phyloP scores from a whole-genome alignment of 1,140 invertebrate species.

The Caenorhabditis elegans region DNA sequence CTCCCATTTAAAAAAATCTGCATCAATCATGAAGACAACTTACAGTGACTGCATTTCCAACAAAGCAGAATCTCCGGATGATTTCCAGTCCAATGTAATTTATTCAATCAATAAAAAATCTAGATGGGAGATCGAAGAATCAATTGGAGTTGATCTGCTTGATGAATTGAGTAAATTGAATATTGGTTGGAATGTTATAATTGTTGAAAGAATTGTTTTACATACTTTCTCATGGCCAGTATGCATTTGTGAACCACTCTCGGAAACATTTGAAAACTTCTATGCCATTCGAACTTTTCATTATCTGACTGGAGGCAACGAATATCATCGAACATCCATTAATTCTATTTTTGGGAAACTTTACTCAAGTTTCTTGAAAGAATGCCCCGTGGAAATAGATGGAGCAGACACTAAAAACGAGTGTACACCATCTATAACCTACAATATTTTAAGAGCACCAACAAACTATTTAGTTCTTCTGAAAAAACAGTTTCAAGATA shows the following conservation, averaged over 20 bases:
- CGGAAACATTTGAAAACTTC: background rate
- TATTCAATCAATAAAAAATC: background rate
- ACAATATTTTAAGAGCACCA: background rate
- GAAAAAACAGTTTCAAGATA: background rate
- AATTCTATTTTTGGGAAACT: background rate
- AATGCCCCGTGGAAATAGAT: no score
- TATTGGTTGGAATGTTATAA: background rate
- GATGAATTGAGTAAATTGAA: background rate
- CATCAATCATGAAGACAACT: background rate
- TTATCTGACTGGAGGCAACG: background rate
- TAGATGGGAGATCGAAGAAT: background rate
- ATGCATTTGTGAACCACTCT: background rate
- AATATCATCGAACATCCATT: background rate
- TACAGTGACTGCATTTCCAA: no score
- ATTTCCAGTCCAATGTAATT: background rate
- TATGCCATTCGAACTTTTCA: background rate
- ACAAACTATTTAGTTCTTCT: background rate
- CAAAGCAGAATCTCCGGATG: no score
- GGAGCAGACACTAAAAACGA: no score
- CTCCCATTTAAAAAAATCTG: background rate
- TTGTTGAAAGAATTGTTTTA: background rate
- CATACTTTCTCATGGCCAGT: background rate
- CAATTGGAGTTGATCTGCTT: background rate
- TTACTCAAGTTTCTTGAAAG: background rate
- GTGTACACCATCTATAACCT: no score